Evolutionary conservation across 2,797 vertebrate species (phyloP).

Genomic region (Rhinella marina): DNA sequence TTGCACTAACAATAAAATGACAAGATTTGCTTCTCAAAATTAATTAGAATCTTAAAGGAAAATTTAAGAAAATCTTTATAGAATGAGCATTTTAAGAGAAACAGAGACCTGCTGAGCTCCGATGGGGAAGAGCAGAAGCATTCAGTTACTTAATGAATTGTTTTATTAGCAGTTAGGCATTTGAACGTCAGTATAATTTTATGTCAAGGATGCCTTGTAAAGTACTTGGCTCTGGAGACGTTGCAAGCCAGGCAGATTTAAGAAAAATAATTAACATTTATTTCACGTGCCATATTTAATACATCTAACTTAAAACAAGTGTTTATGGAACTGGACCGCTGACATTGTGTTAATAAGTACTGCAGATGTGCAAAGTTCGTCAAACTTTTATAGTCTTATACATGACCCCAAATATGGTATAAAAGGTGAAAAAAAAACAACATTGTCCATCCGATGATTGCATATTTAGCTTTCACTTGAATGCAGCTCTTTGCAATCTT

Average conservation of each 20-base stretch:
- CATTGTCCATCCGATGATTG: not conserved
- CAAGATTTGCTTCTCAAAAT: conserved; percentile 5
- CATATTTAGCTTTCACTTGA: not conserved
- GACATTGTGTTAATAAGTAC: not conserved
- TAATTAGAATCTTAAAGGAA: not conserved
- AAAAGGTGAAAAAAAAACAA: not conserved
- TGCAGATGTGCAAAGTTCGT: conserved; percentile 15
- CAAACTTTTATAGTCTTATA: conserved; percentile 2
- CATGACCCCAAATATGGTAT: not conserved
- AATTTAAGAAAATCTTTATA: not conserved
- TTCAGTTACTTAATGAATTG: conserved; percentile 43
- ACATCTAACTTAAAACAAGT: conserved; percentile 33
- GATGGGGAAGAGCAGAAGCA: conserved; percentile 25
- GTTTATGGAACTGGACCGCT: conserved; percentile 19
- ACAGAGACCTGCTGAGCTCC: not conserved
- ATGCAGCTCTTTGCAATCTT: not conserved
- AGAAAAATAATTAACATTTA: conserved; percentile 43
- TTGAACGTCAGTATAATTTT: conserved; percentile 38
- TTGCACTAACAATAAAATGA: conserved; percentile 8
- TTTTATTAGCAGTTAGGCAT: conserved; percentile 47
- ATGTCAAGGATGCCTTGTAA: conserved; percentile 39
- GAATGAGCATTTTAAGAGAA: not conserved
- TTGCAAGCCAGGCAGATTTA: conserved; percentile 27
- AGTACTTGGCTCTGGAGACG: conserved; percentile 29
- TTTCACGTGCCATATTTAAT: conserved; percentile 31